Percentiles rank a stretch among this genome's conserved stretches.
Evolutionary conservation across 64 coral and sea anemone species (phyloP).

Genomic region (Cladopsammia gracilis): DNA sequence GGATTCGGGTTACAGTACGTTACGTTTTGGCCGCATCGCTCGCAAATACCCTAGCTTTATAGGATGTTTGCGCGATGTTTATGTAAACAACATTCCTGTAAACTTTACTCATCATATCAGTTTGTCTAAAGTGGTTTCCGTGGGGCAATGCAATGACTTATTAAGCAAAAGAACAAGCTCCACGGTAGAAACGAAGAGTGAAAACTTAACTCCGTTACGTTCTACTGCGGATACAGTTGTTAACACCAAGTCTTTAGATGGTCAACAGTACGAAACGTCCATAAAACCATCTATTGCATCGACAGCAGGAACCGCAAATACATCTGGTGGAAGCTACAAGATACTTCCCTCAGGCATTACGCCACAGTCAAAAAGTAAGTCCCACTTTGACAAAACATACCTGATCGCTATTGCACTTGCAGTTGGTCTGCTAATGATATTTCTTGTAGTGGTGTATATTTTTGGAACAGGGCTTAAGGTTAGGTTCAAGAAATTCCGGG

Average conservation of each 20-base stretch:
- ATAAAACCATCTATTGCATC: background rate
- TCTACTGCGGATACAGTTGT: background rate
- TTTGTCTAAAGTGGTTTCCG: background rate
- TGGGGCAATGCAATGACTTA: background rate
- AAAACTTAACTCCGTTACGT: background rate
- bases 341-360: background rate
- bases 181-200: background rate
- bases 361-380: background rate
- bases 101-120: background rate
- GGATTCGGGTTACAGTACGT: background rate
- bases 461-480: background rate
- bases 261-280: background rate
- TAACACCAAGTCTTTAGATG: background rate
- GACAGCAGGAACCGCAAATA: background rate
- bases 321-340: background rate
- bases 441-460: background rate
- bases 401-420: background rate
- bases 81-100: background rate
- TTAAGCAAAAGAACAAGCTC: background rate
- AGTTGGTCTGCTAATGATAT: conserved; percentile 3
- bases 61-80: conserved; percentile 18
- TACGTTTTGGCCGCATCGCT: conserved; percentile 15
- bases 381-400: background rate
- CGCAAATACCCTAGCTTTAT: conserved; percentile 15
- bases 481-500: background rate